Base-by-base conservation (phyloP, 2,797 vertebrate species). In the Rhinatrema bivittatum region DNA sequence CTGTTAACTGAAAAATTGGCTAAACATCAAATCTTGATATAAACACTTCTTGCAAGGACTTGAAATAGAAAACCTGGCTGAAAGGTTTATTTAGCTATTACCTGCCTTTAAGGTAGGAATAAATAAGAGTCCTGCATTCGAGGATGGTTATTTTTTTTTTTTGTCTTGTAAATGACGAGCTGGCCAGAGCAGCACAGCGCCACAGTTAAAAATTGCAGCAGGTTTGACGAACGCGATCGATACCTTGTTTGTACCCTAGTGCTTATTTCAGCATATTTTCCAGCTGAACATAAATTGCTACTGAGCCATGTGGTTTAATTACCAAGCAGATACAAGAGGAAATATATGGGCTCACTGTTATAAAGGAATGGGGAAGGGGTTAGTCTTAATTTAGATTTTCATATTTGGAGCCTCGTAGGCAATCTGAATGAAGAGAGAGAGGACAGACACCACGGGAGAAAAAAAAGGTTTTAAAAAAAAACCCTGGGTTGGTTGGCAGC, bases 201-300 rank as follows among this genome's bases (percentile, higher is more conserved):
- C 37, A 16, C 27, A 21, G 9, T 55, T 56, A 51, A 20, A 36
- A 62, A 41, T 18, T 46, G 34, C 15, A 35, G 12, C 34, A 11
- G 26, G 38, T 62, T 49, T 50, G 39, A 61, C 56, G 53, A 17
- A 41, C 12, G 2, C 46, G 43, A 65, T 60, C 54, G 52, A 14
- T 64, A 60, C 68, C 54, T 63, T 41, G 39, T 59, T 37, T 46
- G 17, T 41, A 31, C 25, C 32, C 7, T 24, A 29, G 20, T 53
- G 36, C 39, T 66, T 69, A 27, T 48, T 73, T 72, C 50, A 65
- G 41, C 52, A 9, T 59, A 37, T 64, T 72, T 66, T 61, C 50
- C 62, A 70, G 72, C 66, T 56, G 61, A 48, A 36, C 48, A 34
- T 46, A 37, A 56, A 58, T 52, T 63, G 42, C 39, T n/a, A 6